phyloP scores from a whole-genome alignment of 2,113 vertebrate species.

The Sterna hirundo region DNA sequence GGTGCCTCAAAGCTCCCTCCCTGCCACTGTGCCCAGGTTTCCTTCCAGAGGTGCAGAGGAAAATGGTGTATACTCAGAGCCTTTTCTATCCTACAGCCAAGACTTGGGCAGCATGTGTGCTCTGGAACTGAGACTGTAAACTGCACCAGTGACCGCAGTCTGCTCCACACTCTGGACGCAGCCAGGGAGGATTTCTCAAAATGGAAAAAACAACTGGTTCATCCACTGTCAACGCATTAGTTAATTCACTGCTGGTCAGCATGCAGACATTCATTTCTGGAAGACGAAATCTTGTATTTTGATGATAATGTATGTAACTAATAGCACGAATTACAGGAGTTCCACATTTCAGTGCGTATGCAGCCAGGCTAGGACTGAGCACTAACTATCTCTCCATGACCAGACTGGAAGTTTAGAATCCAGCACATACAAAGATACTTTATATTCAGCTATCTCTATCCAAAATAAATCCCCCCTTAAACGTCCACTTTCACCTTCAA shows the following conservation, averaged over 20 bases:
- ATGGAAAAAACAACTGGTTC: neutral
- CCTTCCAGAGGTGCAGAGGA: neutral
- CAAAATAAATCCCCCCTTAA: neutral
- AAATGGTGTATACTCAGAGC: neutral
- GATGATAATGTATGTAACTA: neutral
- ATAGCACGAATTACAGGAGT: neutral
- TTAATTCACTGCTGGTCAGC: neutral
- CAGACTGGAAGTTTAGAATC: neutral
- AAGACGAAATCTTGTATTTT: neutral
- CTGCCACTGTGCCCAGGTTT: neutral
- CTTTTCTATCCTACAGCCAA: neutral
- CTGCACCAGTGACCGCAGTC: neutral
- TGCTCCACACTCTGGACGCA: neutral
- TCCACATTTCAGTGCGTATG: neutral
- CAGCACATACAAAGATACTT: neutral
- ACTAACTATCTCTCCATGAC: neutral
- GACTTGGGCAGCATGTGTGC: neutral
- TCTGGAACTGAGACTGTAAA: neutral
- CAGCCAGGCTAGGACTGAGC: neutral
- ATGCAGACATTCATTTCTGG: neutral
- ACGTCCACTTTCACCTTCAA: neutral
- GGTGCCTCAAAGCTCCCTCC: neutral
- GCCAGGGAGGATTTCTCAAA: neutral
- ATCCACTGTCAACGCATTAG: neutral
- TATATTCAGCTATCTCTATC: neutral